phyloP scores from a whole-genome alignment of 2,797 vertebrate species.

The Valencia hispanica region DNA sequence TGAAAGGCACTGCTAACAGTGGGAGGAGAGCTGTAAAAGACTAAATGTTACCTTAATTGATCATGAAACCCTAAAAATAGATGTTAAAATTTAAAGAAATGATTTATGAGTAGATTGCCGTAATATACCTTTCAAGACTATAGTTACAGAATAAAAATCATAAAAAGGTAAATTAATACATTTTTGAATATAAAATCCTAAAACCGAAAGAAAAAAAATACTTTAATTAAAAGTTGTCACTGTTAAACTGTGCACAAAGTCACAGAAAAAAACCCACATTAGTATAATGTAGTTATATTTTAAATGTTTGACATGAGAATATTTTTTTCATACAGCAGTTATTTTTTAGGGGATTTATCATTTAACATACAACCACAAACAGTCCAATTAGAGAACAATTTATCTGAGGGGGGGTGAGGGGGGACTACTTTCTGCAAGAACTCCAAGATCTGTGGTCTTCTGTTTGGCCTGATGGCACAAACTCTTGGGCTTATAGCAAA shows the following conservation, averaged over 20 bases:
- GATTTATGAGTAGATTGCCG: neutral
- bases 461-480: neutral
- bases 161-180: neutral
- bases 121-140: neutral
- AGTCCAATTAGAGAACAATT: neutral
- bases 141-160: neutral
- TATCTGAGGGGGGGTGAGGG: neutral
- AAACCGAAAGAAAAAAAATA: neutral
- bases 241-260: neutral
- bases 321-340: neutral
- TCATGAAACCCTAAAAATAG: neutral
- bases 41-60: neutral
- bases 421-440: slow-evolving; percentile 15
- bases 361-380: neutral
- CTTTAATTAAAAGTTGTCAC: neutral
- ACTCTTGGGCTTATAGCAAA: slow-evolving; percentile 17
- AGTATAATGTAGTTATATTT: neutral
- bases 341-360: no score
- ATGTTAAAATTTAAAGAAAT: neutral
- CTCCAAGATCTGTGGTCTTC: neutral
- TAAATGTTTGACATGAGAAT: neutral
- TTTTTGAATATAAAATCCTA: neutral
- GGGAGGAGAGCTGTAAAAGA: neutral
- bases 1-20: neutral
- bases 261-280: neutral